phyloP scores from a whole-genome alignment of 2,113 vertebrate genomes.

The Rattus norvegicus region DNA sequence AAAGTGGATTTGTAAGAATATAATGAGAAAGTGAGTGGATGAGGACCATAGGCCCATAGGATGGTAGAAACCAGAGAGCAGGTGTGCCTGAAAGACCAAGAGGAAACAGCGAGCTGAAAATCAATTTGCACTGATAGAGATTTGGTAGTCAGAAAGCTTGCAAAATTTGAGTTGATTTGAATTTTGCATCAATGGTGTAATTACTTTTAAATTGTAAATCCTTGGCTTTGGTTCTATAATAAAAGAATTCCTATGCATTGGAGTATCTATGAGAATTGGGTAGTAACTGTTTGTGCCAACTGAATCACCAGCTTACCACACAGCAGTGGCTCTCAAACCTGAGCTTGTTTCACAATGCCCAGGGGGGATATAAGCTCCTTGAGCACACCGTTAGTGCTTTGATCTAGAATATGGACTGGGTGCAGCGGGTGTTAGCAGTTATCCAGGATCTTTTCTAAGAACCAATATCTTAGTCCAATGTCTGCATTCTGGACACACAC shows the following conservation, averaged over 20 bases:
- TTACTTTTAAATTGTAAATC: too few relatives aligned
- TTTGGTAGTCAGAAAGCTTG: not conserved
- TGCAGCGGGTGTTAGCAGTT: accelerated
- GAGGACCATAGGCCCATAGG: accelerated
- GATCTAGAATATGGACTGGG: not conserved
- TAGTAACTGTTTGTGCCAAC: not conserved
- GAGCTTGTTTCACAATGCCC: not conserved
- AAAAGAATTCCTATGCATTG: not conserved
- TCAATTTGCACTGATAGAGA: not conserved
- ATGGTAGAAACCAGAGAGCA: not conserved
- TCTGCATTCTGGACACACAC: accelerated
- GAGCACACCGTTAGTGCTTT: accelerated
- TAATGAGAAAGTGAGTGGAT: not conserved
- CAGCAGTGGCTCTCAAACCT: accelerated
- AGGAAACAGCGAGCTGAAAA: not conserved
- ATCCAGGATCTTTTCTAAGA: not conserved
- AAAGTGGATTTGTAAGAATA: not conserved
- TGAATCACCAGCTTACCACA: accelerated
- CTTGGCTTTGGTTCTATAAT: not conserved
- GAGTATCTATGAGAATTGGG: not conserved
- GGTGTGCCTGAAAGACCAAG: not conserved
- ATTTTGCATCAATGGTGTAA: not conserved
- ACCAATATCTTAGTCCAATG: accelerated
- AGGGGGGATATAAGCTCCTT: not conserved
- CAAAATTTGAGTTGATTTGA: not conserved